A percentile compares a stretch with the other conserved stretches of the same genome.
These are phyloP conservation scores for Drosophila aff. DNA, from an alignment of 1,140 invertebrate genomes.

Conservation along the genomic window DNA sequence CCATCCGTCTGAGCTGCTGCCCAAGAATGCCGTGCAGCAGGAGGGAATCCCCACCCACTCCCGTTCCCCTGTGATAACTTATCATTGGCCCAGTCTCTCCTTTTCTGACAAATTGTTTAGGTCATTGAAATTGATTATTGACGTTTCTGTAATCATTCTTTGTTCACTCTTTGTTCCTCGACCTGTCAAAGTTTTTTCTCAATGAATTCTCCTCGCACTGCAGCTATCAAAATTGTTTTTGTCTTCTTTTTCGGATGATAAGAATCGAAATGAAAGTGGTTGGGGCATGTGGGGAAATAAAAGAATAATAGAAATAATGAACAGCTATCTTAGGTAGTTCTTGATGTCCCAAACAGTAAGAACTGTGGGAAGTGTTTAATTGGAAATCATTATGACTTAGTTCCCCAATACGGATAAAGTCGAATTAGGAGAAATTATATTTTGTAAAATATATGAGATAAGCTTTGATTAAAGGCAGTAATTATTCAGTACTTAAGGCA, in stretches of 20 bases:
- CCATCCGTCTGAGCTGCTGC: slow-evolving; percentile 47
- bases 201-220: slow-evolving; percentile 34
- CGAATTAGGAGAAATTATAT: not conserved
- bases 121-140: slow-evolving; percentile 66
- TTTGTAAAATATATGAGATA: too few relatives aligned
- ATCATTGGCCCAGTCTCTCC: slow-evolving; percentile 50
- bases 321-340: not conserved
- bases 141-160: slow-evolving; percentile 55
- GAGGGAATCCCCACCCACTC: slow-evolving; percentile 19
- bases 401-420: not conserved
- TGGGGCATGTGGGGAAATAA: not conserved
- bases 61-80: slow-evolving; percentile 45
- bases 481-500: too few relatives aligned
- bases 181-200: slow-evolving; percentile 26
- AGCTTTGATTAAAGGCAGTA: too few relatives aligned
- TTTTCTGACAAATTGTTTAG: slow-evolving; percentile 47
- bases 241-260: slow-evolving; percentile 15
- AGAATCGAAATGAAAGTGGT: slow-evolving; percentile 10
- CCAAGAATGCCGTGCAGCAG: slow-evolving; percentile 6
- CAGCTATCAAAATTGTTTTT: slow-evolving; percentile 14
- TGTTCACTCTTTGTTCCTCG: slow-evolving; percentile 1
- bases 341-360: not conserved
- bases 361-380: not conserved
- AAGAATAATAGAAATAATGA: slow-evolving; percentile 1
- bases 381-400: not conserved